Evolutionary conservation across 2,888 invertebrate genomes (phyloP).

Genomic region (Micoletzkya japonica): DNA sequence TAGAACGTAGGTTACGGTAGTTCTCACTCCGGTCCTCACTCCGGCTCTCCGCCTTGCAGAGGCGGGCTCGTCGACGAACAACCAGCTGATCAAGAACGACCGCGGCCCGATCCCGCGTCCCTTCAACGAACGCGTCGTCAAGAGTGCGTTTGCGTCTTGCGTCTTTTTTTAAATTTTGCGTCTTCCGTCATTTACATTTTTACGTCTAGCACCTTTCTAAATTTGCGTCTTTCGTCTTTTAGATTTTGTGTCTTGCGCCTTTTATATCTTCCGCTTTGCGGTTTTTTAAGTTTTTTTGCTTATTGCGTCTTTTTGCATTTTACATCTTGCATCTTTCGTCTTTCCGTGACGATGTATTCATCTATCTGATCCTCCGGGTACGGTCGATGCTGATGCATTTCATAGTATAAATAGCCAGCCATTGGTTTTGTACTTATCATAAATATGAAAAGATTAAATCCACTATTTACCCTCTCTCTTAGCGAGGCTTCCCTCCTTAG

Average conservation of each 20-base stretch:
- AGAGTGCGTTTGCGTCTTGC: slow-evolving; percentile 37
- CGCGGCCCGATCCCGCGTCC: slow-evolving; percentile 40
- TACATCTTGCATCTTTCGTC: no score
- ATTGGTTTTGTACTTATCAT: no score
- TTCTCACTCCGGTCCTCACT: neutral
- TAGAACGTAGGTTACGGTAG: neutral
- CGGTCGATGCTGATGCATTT: no score
- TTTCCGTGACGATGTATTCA: no score
- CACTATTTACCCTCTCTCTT: no score
- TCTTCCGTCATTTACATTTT: neutral
- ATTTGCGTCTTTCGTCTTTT: neutral
- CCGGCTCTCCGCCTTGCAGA: slow-evolving; percentile 30
- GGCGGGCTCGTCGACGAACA: slow-evolving; percentile 34
- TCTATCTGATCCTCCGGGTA: no score
- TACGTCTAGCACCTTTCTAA: neutral
- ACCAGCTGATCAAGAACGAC: slow-evolving; percentile 28
- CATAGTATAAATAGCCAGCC: no score
- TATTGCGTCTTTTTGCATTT: no score
- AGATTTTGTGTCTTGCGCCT: neutral
- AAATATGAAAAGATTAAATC: no score
- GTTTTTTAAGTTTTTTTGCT: no score
- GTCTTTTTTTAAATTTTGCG: neutral
- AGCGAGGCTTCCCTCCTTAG: no score
- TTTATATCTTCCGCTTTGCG: no score
- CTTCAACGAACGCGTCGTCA: slow-evolving; percentile 47